phyloP scores from a whole-genome alignment of 1,140 invertebrate species.

The Streblospio benedicti region DNA sequence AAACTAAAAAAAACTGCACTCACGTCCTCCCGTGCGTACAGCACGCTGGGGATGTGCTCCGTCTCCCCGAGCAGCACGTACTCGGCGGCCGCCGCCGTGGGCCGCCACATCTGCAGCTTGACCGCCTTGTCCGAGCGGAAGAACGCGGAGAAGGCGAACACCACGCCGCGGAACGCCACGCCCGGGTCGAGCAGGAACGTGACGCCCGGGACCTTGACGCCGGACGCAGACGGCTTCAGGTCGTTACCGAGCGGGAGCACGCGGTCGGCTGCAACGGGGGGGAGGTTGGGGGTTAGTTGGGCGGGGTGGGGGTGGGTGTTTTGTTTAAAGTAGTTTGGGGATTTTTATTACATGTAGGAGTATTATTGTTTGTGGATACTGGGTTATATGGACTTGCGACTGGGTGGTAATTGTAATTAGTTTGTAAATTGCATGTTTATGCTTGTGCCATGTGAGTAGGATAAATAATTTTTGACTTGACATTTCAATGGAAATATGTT shows the following conservation, averaged over 20 bases:
- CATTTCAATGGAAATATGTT: too few relatives aligned
- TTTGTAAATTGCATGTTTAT: too few relatives aligned
- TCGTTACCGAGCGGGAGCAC: background rate
- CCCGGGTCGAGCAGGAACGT: background rate
- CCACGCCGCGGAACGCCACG: background rate
- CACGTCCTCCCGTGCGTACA: constrained; percentile 7
- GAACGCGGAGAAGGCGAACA: constrained; percentile 11
- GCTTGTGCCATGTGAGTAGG: too few relatives aligned
- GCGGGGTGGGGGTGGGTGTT: too few relatives aligned
- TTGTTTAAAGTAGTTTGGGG: too few relatives aligned
- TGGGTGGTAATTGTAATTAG: too few relatives aligned
- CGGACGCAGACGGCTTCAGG: background rate
- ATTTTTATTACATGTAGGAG: too few relatives aligned
- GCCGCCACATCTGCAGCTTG: constrained; percentile 9
- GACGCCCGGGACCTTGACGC: background rate
- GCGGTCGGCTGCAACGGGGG: background rate
- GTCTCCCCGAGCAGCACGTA: background rate
- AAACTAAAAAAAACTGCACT: too few relatives aligned
- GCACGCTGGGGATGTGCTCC: background rate
- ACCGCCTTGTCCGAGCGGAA: background rate
- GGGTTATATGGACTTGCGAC: too few relatives aligned
- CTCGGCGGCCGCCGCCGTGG: background rate
- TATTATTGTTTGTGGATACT: too few relatives aligned
- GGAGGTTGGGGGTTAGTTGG: too few relatives aligned
- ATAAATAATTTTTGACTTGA: too few relatives aligned